These are phyloP conservation scores for Parauchenoglanis punctatus DNA, from an alignment of 2,797 vertebrate species.

Conservation along the genomic window DNA sequence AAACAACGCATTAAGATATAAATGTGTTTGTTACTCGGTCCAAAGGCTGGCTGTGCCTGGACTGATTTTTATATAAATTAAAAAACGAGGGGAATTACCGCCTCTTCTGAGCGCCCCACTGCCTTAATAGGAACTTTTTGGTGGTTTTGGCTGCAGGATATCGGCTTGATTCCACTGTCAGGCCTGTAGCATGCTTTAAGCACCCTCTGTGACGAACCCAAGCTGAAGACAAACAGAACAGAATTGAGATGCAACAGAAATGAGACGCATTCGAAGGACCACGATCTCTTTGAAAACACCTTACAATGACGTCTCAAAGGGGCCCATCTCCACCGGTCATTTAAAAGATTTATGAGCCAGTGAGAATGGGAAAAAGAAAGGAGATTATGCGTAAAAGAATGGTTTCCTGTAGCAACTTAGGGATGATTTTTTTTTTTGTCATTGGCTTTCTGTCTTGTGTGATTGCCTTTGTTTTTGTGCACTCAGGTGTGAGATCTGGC, in stretches of 20 bases:
- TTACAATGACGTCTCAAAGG: conserved; percentile 51
- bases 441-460: conserved; percentile 5
- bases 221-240: conserved; percentile 35
- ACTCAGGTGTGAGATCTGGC: conserved; percentile 42
- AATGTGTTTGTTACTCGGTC: conserved; percentile 35
- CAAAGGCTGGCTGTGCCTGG: conserved; percentile 36
- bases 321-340: conserved; percentile 44
- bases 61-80: conserved; percentile 47
- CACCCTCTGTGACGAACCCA: conserved; percentile 39
- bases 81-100: neutral
- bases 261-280: conserved; percentile 37
- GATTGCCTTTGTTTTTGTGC: conserved; percentile 37
- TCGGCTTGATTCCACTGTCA: conserved; percentile 34
- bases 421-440: conserved; percentile 21
- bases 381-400: conserved; percentile 44
- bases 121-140: conserved; percentile 29
- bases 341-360: conserved; percentile 56
- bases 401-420: conserved; percentile 45
- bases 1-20: conserved; percentile 3
- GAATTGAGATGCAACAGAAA: conserved; percentile 8
- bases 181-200: conserved; percentile 41
- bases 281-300: conserved; percentile 43
- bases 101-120: conserved; percentile 14
- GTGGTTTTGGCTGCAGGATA: conserved; percentile 33
- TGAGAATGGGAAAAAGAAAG: conserved; percentile 50